Base-by-base conservation (phyloP, 2,888 invertebrate genomes). In the Eumacrocentrus americanus region DNA sequence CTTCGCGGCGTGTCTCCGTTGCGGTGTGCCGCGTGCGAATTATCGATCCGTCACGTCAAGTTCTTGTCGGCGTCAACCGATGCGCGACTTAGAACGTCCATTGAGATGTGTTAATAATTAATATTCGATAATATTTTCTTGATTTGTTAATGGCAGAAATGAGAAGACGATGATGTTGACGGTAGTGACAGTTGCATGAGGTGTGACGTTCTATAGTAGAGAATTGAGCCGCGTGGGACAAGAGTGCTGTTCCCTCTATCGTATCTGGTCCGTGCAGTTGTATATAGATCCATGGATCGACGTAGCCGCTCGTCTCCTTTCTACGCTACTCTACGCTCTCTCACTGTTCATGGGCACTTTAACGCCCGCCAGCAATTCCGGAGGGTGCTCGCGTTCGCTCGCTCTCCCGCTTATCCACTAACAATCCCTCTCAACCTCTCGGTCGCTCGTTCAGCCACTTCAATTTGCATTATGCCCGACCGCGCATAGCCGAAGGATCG, bases 401-500 rank as follows among this genome's bases (percentile, higher is more conserved):
- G 44, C 37, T 48, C 40, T 25, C 46, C 48, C 47, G 35, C 44
- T 57, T 61, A 55, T 61, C 50, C 47, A 51, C 53, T 53, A 52
- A 58, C 58, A 58, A 58, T 61, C 52, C 51, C 42, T 35, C 22
- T 37, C 51, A 34, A 54, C 51, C 55, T 59, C 18, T 35, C 40
- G 23, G 22, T 37, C 35, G 55, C 42, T 34, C 38, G 12, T 35
- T 62, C 46, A 61, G 60, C 37, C 63, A 62, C 72, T 75, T 72
- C 74, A 76, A 78, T 77, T 78, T 75, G 74, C 73, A 75, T 78
- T 74, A 75, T 72, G 72, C 69, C 69, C 73, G 67, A 75, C 69
- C 70, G 74, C 73, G 70, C 70, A 74, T 72, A 78, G 74, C 72
- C 72, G 71, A 75, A 78, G 75, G 76, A 78, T 78, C 77, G 77